Percentiles rank a stretch among this genome's conserved stretches.
phyloP scores from a whole-genome alignment of 1,140 invertebrate genomes.

The Ditylenchus dipsaci region DNA sequence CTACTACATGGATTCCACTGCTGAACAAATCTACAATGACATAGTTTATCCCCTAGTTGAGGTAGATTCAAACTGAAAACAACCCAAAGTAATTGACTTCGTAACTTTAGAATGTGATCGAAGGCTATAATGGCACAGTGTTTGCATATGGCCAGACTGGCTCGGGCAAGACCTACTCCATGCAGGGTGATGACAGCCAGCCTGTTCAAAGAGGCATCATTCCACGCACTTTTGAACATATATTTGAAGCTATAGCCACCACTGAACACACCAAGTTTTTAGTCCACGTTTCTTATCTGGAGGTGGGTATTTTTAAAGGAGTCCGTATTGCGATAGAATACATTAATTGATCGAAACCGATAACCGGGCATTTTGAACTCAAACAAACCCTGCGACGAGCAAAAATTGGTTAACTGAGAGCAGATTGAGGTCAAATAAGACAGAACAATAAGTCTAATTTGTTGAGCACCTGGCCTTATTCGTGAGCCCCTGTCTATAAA shows the following conservation, averaged over 20 bases:
- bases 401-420: no score
- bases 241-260: constrained; percentile 83
- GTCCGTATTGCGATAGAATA: no score
- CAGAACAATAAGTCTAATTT: no score
- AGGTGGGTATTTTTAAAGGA: constrained; percentile 61
- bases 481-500: no score
- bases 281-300: constrained; percentile 82
- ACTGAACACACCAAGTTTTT: constrained; percentile 76
- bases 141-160: constrained; percentile 66
- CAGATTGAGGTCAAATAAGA: no score
- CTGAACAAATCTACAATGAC: constrained; percentile 69
- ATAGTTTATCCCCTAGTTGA: constrained; percentile 69
- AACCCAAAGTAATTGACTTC: neutral
- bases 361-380: no score
- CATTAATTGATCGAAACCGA: no score
- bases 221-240: constrained; percentile 79
- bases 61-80: constrained; percentile 58
- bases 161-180: constrained; percentile 64
- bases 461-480: no score
- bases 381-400: no score
- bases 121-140: constrained; percentile 65
- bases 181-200: constrained; percentile 65
- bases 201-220: constrained; percentile 72
- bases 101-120: constrained; percentile 65
- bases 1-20: constrained; percentile 65